Percentiles rank a stretch among this genome's conserved stretches.
phyloP scores from a whole-genome alignment of 2,113 vertebrate species.

The Lampris megalopsis region DNA sequence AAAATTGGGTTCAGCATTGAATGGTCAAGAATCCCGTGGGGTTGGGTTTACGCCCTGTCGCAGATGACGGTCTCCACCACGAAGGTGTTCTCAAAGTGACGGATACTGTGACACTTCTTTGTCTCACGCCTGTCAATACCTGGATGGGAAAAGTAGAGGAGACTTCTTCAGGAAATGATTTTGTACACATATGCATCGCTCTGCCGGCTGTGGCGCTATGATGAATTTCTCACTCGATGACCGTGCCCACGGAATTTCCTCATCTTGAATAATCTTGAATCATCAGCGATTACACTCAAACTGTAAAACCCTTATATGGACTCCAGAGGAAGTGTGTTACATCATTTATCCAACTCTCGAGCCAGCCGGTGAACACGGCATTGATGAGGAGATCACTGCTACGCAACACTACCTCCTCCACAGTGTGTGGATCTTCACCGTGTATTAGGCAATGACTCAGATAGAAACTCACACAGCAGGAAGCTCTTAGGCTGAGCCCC shows the following conservation, averaged over 20 bases:
- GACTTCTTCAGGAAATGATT: constrained; percentile 22
- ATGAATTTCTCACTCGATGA: too few relatives aligned
- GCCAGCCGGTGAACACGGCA: constrained; percentile 43
- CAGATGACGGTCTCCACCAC: constrained; percentile 95
- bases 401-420: constrained; percentile 67
- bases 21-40: constrained; percentile 42
- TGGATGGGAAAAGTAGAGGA: constrained; percentile 61
- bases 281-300: constrained; percentile 16
- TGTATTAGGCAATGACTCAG: constrained; percentile 14
- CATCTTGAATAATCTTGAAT: constrained; percentile 15
- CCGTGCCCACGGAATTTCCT: too few relatives aligned
- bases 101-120: constrained; percentile 88
- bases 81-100: constrained; percentile 96
- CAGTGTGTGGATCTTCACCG: constrained; percentile 64
- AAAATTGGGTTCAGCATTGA: constrained; percentile 66
- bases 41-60: constrained; percentile 76
- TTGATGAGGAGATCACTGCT: constrained; percentile 35
- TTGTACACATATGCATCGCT: too few relatives aligned
- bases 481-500: constrained; percentile 65
- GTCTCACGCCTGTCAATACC: constrained; percentile 88
- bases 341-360: constrained; percentile 42
- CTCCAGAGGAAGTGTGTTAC: constrained; percentile 49
- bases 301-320: constrained; percentile 58
- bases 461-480: constrained; percentile 74
- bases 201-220: too few relatives aligned